Evolutionary conservation across 2,888 invertebrate species (phyloP).

Genomic region (Netelia fuscicornis): DNA sequence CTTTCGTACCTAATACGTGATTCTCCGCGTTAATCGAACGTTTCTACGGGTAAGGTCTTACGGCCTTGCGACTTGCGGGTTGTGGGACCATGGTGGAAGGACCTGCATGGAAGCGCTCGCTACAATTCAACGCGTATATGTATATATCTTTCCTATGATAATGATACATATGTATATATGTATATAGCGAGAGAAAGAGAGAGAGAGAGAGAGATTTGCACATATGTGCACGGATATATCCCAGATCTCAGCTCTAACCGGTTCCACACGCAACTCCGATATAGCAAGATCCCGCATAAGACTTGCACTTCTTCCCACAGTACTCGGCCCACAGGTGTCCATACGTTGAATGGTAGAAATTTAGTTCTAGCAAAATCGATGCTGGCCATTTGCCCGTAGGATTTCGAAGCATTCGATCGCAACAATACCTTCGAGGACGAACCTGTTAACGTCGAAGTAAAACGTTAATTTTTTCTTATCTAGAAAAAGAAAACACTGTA

Average conservation of each 20-base stretch:
- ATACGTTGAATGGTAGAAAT: not conserved
- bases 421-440: not conserved
- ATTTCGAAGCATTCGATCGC: not conserved
- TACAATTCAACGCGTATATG: slow-evolving; percentile 2
- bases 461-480: too few relatives aligned
- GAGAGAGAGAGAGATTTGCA: too few relatives aligned
- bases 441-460: too few relatives aligned
- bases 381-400: not conserved
- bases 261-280: not conserved
- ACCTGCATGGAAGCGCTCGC: slow-evolving; percentile 7
- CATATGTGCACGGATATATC: not conserved
- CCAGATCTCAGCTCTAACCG: slow-evolving; percentile 10
- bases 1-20: slow-evolving; percentile 15
- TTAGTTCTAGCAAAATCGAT: not conserved
- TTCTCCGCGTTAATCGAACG: not conserved
- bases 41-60: slow-evolving; percentile 4
- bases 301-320: not conserved
- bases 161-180: too few relatives aligned
- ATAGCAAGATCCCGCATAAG: not conserved
- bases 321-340: not conserved
- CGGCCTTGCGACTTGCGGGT: slow-evolving; percentile 16
- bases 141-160: not conserved
- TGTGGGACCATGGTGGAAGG: not conserved
- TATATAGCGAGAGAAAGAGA: not conserved
- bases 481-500: too few relatives aligned